Evolutionary conservation across 1,140 invertebrate genomes (phyloP).

Genomic region (Drosophila trapezifrons): DNA sequence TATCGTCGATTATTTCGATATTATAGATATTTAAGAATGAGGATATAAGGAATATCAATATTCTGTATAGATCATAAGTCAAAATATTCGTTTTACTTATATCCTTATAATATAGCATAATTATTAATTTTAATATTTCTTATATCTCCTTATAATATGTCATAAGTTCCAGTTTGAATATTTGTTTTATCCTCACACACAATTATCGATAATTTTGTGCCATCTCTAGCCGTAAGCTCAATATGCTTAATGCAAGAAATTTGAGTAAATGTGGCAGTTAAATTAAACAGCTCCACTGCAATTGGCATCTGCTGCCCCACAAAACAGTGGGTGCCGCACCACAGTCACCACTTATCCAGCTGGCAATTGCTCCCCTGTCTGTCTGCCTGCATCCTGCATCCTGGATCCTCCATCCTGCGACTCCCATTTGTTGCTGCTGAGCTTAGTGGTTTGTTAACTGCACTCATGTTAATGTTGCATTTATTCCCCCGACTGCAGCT

Average conservation of each 20-base stretch:
- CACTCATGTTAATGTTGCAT: constrained; percentile 33
- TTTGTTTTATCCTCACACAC: not conserved
- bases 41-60: no score
- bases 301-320: constrained; percentile 32
- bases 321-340: constrained; percentile 4
- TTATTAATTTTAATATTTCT: no score
- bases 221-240: constrained; percentile 34
- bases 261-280: constrained; percentile 51
- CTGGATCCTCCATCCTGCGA: constrained; percentile 5
- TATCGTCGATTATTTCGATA: no score
- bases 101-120: no score
- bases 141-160: not conserved
- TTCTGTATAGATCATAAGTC: no score
- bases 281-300: constrained; percentile 33
- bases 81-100: no score
- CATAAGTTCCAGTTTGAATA: no score
- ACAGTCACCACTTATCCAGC: constrained; percentile 34
- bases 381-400: not conserved
- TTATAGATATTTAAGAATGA: no score
- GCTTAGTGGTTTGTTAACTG: constrained; percentile 44
- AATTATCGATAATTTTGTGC: not conserved
- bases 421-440: constrained; percentile 15
- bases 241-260: constrained; percentile 61
- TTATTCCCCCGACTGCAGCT: constrained; percentile 4
- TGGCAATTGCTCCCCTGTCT: constrained; percentile 17